These are phyloP conservation scores for Hoplostethus atlanticus DNA, from an alignment of 2,797 vertebrate genomes.

Conservation along the genomic window DNA sequence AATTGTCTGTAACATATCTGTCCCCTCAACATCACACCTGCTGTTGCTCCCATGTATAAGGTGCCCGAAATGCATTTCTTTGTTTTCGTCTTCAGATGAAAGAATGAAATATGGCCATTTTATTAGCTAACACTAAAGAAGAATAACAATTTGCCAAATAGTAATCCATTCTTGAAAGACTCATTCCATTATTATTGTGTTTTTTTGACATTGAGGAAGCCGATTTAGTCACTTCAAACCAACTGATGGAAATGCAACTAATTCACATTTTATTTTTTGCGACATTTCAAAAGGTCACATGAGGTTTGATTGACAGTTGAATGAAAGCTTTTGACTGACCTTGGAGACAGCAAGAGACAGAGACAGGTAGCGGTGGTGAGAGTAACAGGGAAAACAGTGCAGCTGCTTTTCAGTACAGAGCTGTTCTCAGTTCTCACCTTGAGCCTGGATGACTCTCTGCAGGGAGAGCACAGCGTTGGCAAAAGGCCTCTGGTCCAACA, in stretches of 20 bases:
- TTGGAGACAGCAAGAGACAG: not conserved
- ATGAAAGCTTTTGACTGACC: constrained; percentile 2
- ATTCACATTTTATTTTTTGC: constrained; percentile 24
- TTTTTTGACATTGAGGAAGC: not conserved
- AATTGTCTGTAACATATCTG: not conserved
- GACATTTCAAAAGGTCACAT: constrained; percentile 6
- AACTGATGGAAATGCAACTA: not conserved
- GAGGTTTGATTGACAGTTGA: not conserved
- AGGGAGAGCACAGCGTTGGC: constrained; percentile 88
- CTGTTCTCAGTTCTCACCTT: constrained; percentile 84
- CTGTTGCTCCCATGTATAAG: not conserved
- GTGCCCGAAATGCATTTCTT: constrained; percentile 1
- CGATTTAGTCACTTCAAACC: constrained; percentile 12
- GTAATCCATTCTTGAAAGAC: too few species aligned
- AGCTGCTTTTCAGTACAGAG: not conserved
- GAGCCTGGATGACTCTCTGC: constrained; percentile 88
- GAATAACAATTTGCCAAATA: too few species aligned
- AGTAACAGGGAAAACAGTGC: not conserved
- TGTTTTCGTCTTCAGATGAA: constrained; percentile 22
- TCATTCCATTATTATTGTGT: not conserved
- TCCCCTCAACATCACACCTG: too few species aligned
- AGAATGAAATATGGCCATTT: not conserved
- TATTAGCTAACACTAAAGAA: not conserved
- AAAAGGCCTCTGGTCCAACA: constrained; percentile 90
- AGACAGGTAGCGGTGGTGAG: not conserved